Base-by-base conservation (phyloP, 2,113 vertebrate genomes). In the Tetraodon nigroviridis region DNA sequence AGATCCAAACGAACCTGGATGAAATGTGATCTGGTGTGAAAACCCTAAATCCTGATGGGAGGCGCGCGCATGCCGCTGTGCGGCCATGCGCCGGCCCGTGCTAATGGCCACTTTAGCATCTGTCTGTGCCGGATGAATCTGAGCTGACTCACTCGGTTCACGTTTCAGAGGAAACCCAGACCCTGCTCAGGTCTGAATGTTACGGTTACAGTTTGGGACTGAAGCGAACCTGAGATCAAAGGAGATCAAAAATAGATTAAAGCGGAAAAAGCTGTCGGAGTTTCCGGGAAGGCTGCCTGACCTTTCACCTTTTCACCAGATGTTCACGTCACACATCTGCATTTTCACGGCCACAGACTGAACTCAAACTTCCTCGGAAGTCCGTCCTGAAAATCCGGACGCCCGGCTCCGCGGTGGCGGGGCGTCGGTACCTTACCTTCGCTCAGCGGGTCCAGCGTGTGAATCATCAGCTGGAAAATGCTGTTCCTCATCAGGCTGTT, bases 391-490 rank as follows among this genome's bases (percentile, higher is more conserved):
- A 32, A 32, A 32, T 32, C 8, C 6, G 2, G 8, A 32, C 29
- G 5, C 8, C 8, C 8, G 8, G 29, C 29, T 32, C 29, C 29
- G 29, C 6, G 42, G 37, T 16, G 48, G 27, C 50, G 13, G 15
- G 24, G 15, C 40, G 17, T 1, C 51, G 19, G 37, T 44, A n/a
- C 22, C 69, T 75, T 87, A 91, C 89, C 89, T 91, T 91, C 89
- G 68, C 87, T 91, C 59, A 98, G 92, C 6, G 95, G 96, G 76
- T 98, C 96, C 55, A 98, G 86, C 0, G 96, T 98, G 80, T 98
- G 94, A 84, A 98, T 98, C 96, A 98, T 98, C 67, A 98, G 92
- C 80, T 98, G 96, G 79, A 98, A 98, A 84, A 98, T 98, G 86
- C 96, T 98, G 73, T 98, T 98, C 80, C 96, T 94, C 96, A 98